Evolutionary conservation across 2,797 vertebrate species (phyloP), one percentile per base, ranked within the genome.

Genomic region (Myotis findleyi): DNA sequence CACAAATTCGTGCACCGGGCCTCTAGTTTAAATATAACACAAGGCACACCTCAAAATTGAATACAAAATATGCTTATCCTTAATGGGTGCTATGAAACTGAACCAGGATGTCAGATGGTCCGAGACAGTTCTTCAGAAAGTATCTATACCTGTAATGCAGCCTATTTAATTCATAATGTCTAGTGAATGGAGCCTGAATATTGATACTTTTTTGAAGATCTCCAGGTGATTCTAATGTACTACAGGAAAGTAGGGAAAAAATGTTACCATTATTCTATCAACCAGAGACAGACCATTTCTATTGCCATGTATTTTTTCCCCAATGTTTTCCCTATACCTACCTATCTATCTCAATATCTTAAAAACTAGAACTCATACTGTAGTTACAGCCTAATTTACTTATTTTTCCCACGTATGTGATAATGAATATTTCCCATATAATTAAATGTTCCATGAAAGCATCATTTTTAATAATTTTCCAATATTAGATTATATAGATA

Each of bases 391-490:
- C 47, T 82, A 62, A 94, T 88, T 85, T 27, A 85, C 27, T 69
- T 72, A 30, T 62, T 87, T 93, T 79, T 73, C 83, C 33, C 41
- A 90, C 4, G 38, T 81, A 57, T 36, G 53, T 5, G 66, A 79
- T 57, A 57, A 57, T 89, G 51, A 92, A 51, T 82, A 89, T 93
- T 87, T 92, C 11, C 30, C 59, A 73, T 77, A 5, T 85, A 90
- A 85, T 81, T 94, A 93, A 82, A 51, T 92, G 84, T 76, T 86
- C n/a, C 82, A 30, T 51, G 33, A 82, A 80, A 80, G 68, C 20
- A 62, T 82, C 3, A 87, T 77, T 80, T 87, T 68, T 8, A 53
- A 51, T 68, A 68, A 33, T 88, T 80, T 14, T 30, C 55, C 68
- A 89, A 38, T 80, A 91, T 57, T 89, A 64, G 12, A 72, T 77